phyloP scores from a whole-genome alignment of 1,140 invertebrate genomes.

The Drosophila lacteicornis region DNA sequence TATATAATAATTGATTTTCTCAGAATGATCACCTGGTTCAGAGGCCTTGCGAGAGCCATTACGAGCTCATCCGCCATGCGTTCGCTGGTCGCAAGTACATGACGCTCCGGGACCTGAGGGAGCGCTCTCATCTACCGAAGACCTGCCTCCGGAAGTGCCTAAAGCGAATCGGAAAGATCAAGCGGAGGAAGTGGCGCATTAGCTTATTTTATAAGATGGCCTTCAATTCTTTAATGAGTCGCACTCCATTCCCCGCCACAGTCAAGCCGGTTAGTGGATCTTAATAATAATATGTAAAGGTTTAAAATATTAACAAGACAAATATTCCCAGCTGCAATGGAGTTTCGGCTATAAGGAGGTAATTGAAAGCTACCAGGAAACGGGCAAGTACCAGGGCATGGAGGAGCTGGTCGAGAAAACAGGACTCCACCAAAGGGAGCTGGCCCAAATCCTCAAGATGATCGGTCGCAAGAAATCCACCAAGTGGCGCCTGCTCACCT shows the following conservation, averaged over 20 bases:
- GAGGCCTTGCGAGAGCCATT: too few species aligned
- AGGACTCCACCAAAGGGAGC: not conserved
- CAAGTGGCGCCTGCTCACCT: slow-evolving; percentile 33
- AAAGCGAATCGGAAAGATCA: slow-evolving; percentile 4
- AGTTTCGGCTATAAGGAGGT: not conserved
- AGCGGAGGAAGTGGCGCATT: slow-evolving; percentile 29
- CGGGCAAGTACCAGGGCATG: slow-evolving; percentile 15
- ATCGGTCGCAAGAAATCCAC: slow-evolving; percentile 32
- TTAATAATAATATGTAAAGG: too few species aligned
- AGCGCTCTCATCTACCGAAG: slow-evolving; percentile 13
- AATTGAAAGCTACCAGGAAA: not conserved
- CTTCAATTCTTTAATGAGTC: not conserved
- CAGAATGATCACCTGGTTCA: too few species aligned
- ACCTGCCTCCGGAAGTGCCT: slow-evolving; percentile 2
- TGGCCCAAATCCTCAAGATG: not conserved
- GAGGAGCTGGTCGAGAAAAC: not conserved
- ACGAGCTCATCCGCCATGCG: not conserved
- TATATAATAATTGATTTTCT: too few species aligned
- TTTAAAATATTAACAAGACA: not conserved
- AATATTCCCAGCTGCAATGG: not conserved
- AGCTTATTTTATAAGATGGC: slow-evolving; percentile 16
- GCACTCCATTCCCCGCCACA: too few species aligned
- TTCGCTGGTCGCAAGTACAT: slow-evolving; percentile 26
- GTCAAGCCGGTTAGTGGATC: not conserved
- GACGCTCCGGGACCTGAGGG: slow-evolving; percentile 13